A percentile compares a stretch with the other conserved stretches of the same genome.
These are phyloP conservation scores for Orbicella faveolata DNA, from an alignment of 64 coral and sea anemone genomes.

Conservation along the genomic window DNA sequence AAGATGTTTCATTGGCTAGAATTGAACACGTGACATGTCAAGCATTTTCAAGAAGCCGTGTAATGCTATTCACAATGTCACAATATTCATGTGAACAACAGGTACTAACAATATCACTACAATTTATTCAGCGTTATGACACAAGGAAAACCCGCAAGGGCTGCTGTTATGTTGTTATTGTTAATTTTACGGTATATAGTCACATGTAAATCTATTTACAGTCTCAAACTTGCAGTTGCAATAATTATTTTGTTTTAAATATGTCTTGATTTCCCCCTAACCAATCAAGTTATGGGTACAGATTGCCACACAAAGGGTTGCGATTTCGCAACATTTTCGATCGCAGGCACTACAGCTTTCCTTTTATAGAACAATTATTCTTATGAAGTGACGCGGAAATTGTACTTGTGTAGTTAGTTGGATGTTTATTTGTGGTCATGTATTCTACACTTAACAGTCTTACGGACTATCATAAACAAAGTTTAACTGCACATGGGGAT, in stretches of 20 bases:
- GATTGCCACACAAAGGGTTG: constrained; percentile 11
- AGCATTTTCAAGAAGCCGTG: constrained; percentile 6
- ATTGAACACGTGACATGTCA: background rate
- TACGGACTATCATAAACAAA: too few relatives aligned
- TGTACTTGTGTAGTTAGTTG: background rate
- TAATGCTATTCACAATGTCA: constrained; percentile 28
- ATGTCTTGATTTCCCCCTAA: constrained; percentile 3
- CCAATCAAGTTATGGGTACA: background rate
- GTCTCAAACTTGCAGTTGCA: background rate
- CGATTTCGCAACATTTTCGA: constrained; percentile 11
- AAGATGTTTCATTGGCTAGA: constrained; percentile 3
- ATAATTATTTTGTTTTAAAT: background rate
- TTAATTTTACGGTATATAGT: background rate
- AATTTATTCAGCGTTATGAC: constrained; percentile 8
- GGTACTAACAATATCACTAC: constrained; percentile 6
- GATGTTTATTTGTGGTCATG: too few relatives aligned
- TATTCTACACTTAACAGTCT: too few relatives aligned
- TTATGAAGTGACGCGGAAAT: background rate
- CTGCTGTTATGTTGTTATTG: background rate
- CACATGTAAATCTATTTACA: background rate
- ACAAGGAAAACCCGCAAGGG: constrained; percentile 18
- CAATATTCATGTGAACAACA: constrained; percentile 23
- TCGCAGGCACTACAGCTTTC: background rate
- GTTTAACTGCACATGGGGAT: too few relatives aligned
- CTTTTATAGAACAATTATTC: background rate